A percentile compares a stretch with the other conserved stretches of the same genome.
Evolutionary conservation across 2,797 vertebrate genomes (phyloP).

Genomic region (Hypotaenidia philippensis): DNA sequence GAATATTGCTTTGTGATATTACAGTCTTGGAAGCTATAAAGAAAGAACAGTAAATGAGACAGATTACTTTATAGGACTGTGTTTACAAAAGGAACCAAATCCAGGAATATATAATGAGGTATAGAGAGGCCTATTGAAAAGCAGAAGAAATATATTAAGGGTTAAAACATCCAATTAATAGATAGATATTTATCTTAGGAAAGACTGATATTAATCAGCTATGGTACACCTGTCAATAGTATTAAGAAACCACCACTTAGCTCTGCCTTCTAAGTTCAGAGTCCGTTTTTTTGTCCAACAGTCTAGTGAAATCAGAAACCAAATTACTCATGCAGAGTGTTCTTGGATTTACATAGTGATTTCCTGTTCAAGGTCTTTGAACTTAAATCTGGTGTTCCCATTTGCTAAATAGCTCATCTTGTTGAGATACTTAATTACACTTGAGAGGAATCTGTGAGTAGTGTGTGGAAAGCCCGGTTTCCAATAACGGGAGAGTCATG

Average conservation of each 20-base stretch:
- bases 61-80: not conserved
- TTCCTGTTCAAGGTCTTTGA: not conserved
- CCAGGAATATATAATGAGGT: not conserved
- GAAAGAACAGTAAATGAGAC: not conserved
- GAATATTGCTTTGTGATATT: not conserved
- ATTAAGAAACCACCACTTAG: not conserved
- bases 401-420: not conserved
- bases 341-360: not conserved
- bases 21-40: not conserved
- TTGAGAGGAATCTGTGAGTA: not conserved
- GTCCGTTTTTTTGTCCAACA: too few relatives aligned
- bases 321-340: too few relatives aligned
- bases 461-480: not conserved
- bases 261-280: not conserved
- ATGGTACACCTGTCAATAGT: not conserved
- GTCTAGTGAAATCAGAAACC: too few relatives aligned
- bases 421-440: not conserved
- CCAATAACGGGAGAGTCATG: not conserved
- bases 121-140: not conserved
- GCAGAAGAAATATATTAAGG: not conserved
- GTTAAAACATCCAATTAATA: not conserved
- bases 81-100: not conserved
- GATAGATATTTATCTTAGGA: not conserved
- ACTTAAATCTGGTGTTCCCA: not conserved
- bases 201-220: not conserved